Evolutionary conservation across 2,888 invertebrate species (phyloP).

Genomic region (Cosmia pyralina): DNA sequence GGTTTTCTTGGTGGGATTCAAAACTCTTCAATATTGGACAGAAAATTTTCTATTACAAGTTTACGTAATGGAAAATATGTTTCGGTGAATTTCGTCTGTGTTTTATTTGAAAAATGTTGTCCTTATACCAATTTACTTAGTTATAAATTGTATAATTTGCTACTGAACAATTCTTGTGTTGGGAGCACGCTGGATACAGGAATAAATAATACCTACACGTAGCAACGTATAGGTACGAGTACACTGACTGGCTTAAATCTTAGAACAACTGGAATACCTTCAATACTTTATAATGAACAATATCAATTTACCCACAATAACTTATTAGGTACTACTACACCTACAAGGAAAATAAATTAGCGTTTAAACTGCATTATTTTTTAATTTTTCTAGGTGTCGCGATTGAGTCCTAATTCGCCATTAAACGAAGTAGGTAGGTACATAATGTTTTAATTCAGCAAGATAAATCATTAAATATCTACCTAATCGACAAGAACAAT

Average conservation of each 20-base stretch:
- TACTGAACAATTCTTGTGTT: too few species aligned
- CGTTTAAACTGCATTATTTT: too few species aligned
- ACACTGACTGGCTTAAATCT: too few species aligned
- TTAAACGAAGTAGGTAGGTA: background rate
- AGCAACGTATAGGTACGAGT: too few species aligned
- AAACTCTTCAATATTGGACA: constrained; percentile 21
- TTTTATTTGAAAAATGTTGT: constrained; percentile 4
- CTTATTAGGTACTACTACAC: too few species aligned
- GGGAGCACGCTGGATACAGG: too few species aligned
- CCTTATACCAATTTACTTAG: background rate
- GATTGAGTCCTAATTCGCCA: background rate
- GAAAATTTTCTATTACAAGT: background rate
- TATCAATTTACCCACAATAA: too few species aligned
- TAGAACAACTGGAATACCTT: too few species aligned
- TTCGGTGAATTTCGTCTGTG: constrained; percentile 17
- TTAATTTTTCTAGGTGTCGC: background rate
- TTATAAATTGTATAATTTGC: background rate
- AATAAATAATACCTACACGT: too few species aligned
- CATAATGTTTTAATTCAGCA: background rate
- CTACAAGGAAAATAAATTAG: too few species aligned
- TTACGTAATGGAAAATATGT: constrained; percentile 16
- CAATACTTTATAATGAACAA: too few species aligned
- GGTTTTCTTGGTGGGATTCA: constrained; percentile 27
- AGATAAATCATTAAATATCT: background rate
- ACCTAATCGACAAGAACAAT: background rate